A percentile compares a stretch with the other conserved stretches of the same genome.
Conservation (phyloP, 2,888 invertebrate genomes). For the Octonoba sinensis region DNA sequence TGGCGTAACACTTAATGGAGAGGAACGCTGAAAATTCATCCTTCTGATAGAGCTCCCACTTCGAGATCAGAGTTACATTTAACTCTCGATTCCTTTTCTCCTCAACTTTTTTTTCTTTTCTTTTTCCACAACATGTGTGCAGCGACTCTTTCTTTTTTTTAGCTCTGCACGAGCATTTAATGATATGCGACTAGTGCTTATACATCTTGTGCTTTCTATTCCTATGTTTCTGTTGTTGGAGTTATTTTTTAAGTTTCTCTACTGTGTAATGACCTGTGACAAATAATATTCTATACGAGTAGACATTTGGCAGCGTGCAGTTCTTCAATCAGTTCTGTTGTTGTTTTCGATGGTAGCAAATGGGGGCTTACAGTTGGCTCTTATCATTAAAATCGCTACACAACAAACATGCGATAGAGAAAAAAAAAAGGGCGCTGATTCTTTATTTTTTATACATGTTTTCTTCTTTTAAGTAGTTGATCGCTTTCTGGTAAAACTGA, state of each 20-base stretch:
- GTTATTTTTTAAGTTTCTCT: conserved; percentile 15
- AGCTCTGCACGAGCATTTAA: conserved; percentile 45
- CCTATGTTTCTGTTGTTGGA: neutral
- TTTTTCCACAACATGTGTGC: neutral
- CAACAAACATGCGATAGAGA: too few relatives aligned
- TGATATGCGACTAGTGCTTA: conserved; percentile 41
- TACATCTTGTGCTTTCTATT: conserved; percentile 20
- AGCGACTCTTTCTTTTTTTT: conserved; percentile 7
- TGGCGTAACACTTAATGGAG: conserved; percentile 54
- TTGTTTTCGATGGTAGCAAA: conserved; percentile 7
- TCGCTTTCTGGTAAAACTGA: too few relatives aligned
- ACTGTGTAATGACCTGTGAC: conserved; percentile 58
- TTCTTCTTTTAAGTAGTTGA: too few relatives aligned
- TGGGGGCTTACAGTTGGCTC: too few relatives aligned
- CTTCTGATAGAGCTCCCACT: conserved; percentile 5
- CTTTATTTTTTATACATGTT: too few relatives aligned
- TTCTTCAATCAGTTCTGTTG: conserved; percentile 31
- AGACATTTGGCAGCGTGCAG: conserved; percentile 15
- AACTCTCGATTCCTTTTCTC: conserved; percentile 28
- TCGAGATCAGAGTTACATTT: conserved; percentile 9
- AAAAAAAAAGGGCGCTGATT: too few relatives aligned
- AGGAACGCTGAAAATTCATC: conserved; percentile 38
- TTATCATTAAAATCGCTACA: too few relatives aligned
- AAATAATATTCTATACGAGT: conserved; percentile 42
- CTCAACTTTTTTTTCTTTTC: neutral